These are phyloP conservation scores for Pyrochroa serraticornis DNA, from an alignment of 2,888 invertebrate species.

Conservation along the genomic window DNA sequence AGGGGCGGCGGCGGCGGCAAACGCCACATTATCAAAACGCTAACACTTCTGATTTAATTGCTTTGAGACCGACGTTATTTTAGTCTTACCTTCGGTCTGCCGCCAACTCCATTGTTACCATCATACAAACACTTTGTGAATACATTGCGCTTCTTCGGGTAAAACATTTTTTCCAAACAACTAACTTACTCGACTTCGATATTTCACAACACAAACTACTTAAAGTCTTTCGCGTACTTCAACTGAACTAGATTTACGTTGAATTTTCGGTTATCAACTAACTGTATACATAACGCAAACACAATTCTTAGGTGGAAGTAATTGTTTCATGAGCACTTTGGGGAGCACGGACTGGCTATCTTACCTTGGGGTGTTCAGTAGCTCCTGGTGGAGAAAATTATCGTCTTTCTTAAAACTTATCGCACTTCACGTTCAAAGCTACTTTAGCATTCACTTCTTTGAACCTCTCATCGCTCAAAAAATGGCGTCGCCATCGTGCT, in stretches of 20 bases:
- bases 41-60: conserved; percentile 43
- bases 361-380: conserved; percentile 47
- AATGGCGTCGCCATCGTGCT: conserved; percentile 4
- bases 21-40: conserved; percentile 5
- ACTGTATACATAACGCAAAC: conserved; percentile 50
- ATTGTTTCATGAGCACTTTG: conserved; percentile 52
- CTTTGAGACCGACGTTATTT: conserved; percentile 54
- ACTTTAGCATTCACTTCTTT: conserved; percentile 6
- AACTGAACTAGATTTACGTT: conserved; percentile 37
- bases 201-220: conserved; percentile 58
- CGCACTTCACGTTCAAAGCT: conserved; percentile 1
- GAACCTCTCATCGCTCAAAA: not conserved
- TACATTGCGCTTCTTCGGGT: conserved; percentile 54
- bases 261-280: conserved; percentile 44
- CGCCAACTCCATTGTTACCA: conserved; percentile 55
- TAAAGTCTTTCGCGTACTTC: conserved; percentile 54
- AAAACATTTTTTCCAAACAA: conserved; percentile 50
- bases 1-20: not conserved
- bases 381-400: conserved; percentile 26
- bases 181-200: conserved; percentile 48
- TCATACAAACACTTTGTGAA: conserved; percentile 54
- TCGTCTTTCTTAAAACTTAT: conserved; percentile 12
- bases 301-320: conserved; percentile 54
- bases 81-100: conserved; percentile 58
- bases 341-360: conserved; percentile 53